These are phyloP conservation scores for Schizaphis graminum DNA, from an alignment of 2,888 invertebrate species.

Conservation along the genomic window DNA sequence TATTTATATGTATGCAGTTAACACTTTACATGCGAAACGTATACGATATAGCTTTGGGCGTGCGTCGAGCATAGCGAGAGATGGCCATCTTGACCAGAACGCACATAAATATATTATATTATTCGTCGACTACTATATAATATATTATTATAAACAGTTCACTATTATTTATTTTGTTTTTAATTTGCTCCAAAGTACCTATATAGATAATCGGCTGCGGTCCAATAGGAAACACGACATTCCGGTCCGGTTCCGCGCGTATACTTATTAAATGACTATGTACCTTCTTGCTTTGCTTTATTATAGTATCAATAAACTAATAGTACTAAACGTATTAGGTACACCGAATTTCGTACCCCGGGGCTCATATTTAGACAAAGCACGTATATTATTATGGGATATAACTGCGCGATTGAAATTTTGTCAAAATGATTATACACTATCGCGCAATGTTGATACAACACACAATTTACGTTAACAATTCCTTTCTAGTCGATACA, in stretches of 20 bases:
- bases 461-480: slow-evolving; percentile 22
- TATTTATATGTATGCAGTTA: neutral
- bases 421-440: slow-evolving; percentile 52
- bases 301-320: neutral
- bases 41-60: neutral
- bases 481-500: slow-evolving; percentile 19
- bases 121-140: neutral
- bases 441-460: slow-evolving; percentile 2
- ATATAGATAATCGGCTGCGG: slow-evolving; percentile 3
- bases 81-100: neutral
- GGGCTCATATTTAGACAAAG: neutral
- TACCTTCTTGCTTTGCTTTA: neutral
- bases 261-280: neutral
- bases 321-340: neutral
- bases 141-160: neutral
- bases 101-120: neutral
- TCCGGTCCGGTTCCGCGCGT: neutral
- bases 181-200: neutral
- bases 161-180: slow-evolving; percentile 37
- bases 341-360: neutral
- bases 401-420: slow-evolving; percentile 6
- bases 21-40: neutral
- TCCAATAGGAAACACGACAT: slow-evolving; percentile 17
- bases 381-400: neutral
- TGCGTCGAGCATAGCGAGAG: neutral